A percentile compares a stretch with the other conserved stretches of the same genome.
phyloP scores from a whole-genome alignment of 2,888 invertebrate species.

The Colletes collaris region DNA sequence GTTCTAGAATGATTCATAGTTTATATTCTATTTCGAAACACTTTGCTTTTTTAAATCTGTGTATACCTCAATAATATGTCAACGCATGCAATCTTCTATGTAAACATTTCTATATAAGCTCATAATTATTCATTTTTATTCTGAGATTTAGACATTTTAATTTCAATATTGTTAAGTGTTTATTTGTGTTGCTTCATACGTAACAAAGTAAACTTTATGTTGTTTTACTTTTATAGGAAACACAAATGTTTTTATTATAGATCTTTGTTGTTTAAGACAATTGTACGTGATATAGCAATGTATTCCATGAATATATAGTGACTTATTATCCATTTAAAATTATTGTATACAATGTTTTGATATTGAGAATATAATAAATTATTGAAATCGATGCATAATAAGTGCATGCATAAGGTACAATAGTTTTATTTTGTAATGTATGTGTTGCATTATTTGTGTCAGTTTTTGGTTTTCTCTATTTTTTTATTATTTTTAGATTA shows the following conservation, averaged over 20 bases:
- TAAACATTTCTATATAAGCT: conserved; percentile 38
- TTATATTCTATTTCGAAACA: conserved; percentile 15
- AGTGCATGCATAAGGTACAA: conserved; percentile 16
- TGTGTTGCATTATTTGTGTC: background rate
- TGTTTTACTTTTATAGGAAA: conserved; percentile 3
- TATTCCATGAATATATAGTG: conserved; percentile 24
- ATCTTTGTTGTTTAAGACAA: background rate
- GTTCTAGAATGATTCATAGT: conserved; percentile 37
- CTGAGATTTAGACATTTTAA: conserved; percentile 9
- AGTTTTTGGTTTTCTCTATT: background rate
- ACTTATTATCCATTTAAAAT: conserved; percentile 3
- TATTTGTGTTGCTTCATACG: conserved; percentile 6
- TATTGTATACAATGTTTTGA: conserved; percentile 15
- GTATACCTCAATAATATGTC: conserved; percentile 7
- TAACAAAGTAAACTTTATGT: conserved; percentile 15
- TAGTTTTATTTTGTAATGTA: conserved; percentile 13
- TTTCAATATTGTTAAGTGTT: conserved; percentile 17
- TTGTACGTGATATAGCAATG: conserved; percentile 25
- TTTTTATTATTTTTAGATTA: background rate
- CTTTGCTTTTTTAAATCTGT: conserved; percentile 15
- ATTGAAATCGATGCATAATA: conserved; percentile 4
- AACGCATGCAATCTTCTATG: conserved; percentile 40
- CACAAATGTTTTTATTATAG: conserved; percentile 18
- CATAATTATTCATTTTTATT: conserved; percentile 12
- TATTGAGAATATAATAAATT: conserved; percentile 22